Evolutionary conservation across 1,140 invertebrate genomes (phyloP).

Genomic region (Drosophila biarmipes): DNA sequence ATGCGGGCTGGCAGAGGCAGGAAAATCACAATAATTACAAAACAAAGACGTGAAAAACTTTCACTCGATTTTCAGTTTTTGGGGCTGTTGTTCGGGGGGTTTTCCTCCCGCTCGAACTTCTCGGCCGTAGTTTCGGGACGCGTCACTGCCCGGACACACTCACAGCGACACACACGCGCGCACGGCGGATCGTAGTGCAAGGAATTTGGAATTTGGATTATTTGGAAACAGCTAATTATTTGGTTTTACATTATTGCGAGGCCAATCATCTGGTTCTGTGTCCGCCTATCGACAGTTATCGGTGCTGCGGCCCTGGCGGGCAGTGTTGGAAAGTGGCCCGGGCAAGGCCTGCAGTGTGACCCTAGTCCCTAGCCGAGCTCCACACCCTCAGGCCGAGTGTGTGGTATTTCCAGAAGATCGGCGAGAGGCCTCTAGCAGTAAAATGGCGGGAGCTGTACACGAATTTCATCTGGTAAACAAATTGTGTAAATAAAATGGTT

Average conservation of each 20-base stretch:
- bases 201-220: conserved; percentile 55
- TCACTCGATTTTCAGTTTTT: conserved; percentile 59
- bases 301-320: neutral
- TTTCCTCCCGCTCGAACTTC: conserved; percentile 26
- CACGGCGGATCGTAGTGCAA: conserved; percentile 31
- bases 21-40: conserved; percentile 72
- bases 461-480: conserved; percentile 4
- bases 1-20: conserved; percentile 40
- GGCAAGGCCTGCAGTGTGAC: neutral
- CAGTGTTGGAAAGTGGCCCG: conserved; percentile 3
- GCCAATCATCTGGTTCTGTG: conserved; percentile 37
- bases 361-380: neutral
- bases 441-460: conserved; percentile 21
- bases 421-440: neutral
- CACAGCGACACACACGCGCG: conserved; percentile 30
- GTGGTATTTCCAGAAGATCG: neutral
- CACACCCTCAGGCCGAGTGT: neutral
- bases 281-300: conserved; percentile 22
- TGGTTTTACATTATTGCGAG: conserved; percentile 34
- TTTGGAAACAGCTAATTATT: conserved; percentile 35
- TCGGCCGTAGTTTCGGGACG: conserved; percentile 10
- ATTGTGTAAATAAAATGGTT: conserved; percentile 29
- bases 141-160: conserved; percentile 3
- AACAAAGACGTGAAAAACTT: conserved; percentile 76
- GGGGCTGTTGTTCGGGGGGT: conserved; percentile 9